A percentile compares a stretch with the other conserved stretches of the same genome.
These are phyloP conservation scores for Capitulum mitella DNA, from an alignment of 2,888 invertebrate species.

Conservation along the genomic window DNA sequence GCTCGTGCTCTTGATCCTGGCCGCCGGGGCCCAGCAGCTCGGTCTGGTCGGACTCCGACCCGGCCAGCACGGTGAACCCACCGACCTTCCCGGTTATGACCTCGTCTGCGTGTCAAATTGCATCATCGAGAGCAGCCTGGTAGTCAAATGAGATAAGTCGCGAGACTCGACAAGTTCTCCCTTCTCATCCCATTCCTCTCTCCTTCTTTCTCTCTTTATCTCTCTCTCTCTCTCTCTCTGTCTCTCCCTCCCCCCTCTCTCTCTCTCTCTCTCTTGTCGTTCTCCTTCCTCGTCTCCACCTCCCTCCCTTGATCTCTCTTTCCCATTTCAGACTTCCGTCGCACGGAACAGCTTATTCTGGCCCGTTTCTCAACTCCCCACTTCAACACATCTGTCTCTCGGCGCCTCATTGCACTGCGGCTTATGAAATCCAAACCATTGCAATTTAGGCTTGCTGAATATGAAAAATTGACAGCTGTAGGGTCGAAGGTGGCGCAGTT, in stretches of 20 bases:
- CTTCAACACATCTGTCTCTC: constrained; percentile 6
- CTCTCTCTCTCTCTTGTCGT: background rate
- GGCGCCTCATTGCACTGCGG: background rate
- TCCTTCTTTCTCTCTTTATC: background rate
- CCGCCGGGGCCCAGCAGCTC: too few relatives aligned
- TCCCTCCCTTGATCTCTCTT: background rate
- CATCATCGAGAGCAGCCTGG: too few relatives aligned
- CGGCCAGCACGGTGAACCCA: too few relatives aligned
- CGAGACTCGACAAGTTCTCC: too few relatives aligned
- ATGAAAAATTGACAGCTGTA: constrained; percentile 8
- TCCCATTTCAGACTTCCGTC: background rate
- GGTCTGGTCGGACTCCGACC: too few relatives aligned
- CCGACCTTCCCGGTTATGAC: too few relatives aligned
- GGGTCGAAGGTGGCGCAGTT: constrained; percentile 14
- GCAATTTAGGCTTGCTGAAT: constrained; percentile 15
- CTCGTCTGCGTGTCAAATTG: too few relatives aligned
- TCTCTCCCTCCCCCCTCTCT: background rate
- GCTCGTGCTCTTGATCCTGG: too few relatives aligned
- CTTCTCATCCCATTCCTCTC: too few relatives aligned
- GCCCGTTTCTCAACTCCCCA: background rate
- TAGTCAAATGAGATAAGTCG: too few relatives aligned
- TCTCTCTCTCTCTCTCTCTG: background rate
- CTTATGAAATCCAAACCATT: constrained; percentile 19
- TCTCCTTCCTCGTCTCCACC: background rate
- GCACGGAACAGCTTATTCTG: background rate